Conservation (phyloP, 2,888 invertebrate genomes). For the Nymphalis urticae region DNA sequence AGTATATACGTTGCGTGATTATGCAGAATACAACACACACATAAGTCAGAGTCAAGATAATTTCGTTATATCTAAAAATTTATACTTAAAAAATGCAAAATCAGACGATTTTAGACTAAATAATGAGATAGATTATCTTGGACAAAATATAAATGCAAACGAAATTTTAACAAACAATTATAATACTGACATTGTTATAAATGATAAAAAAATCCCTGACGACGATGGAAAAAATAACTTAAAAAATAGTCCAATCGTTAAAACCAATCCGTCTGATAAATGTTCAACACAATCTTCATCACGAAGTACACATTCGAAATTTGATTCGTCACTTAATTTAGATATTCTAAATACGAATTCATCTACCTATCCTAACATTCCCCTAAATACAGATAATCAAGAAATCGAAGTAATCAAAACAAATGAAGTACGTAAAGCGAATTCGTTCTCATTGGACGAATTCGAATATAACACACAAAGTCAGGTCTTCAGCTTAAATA, state of each 20-base stretch:
- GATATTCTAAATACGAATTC: not conserved
- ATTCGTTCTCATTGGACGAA: conserved; percentile 11
- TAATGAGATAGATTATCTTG: not conserved
- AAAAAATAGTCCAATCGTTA: not conserved
- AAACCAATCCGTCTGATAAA: not conserved
- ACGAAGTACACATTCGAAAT: not conserved
- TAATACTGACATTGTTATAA: not conserved
- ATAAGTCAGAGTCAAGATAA: conserved; percentile 43
- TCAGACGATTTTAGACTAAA: not conserved
- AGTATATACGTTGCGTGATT: conserved; percentile 33
- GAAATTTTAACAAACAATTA: too few species aligned
- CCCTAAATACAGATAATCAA: too few species aligned
- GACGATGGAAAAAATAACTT: not conserved
- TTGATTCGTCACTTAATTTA: not conserved
- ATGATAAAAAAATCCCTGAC: not conserved
- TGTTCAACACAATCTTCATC: not conserved
- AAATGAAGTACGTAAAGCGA: not conserved
- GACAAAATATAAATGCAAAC: too few species aligned
- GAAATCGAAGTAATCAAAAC: not conserved
- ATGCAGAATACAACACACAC: conserved; percentile 36
- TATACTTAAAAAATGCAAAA: too few species aligned
- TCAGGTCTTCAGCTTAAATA: conserved; percentile 2
- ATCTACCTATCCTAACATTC: too few species aligned
- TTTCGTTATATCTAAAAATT: conserved; percentile 32
- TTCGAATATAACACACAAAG: conserved; percentile 11